A percentile compares a stretch with the other conserved stretches of the same genome.
Conservation (phyloP, 2,113 vertebrate species). For the Elephantulus edwardii region DNA sequence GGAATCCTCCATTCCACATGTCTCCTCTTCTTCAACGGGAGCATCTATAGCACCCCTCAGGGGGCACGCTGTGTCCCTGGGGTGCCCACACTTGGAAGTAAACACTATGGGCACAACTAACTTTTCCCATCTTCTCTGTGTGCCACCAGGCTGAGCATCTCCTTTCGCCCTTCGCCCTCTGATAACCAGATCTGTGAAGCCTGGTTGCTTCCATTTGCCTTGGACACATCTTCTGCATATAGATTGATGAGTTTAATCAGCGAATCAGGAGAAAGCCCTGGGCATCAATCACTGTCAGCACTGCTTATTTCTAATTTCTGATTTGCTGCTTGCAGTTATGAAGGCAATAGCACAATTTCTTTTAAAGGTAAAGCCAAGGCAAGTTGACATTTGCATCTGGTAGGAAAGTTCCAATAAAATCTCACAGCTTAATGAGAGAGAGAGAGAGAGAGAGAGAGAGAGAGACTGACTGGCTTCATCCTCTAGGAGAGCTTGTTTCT, state of each 20-base stretch:
- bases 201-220: conserved; percentile 97
- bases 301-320: conserved; percentile 88
- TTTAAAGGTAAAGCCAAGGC: conserved; percentile 69
- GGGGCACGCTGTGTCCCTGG: neutral
- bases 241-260: conserved; percentile 99
- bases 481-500: neutral
- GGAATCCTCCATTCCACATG: neutral
- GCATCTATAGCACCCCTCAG: neutral
- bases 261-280: conserved; percentile 94
- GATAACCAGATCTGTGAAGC: conserved; percentile 92
- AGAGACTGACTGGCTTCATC: neutral
- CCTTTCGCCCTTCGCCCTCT: conserved; percentile 87
- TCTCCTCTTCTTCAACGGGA: neutral
- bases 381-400: conserved; percentile 56
- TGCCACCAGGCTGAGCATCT: conserved; percentile 69
- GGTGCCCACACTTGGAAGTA: conserved; percentile 29
- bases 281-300: conserved; percentile 95
- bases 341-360: conserved; percentile 75
- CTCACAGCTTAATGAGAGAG: neutral
- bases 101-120: neutral
- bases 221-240: conserved; percentile 92
- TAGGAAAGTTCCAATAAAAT: conserved; percentile 3
- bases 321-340: conserved; percentile 89
- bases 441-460: neutral
- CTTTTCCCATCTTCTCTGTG: conserved; percentile 42